Percentiles rank a stretch among this genome's conserved stretches.
Evolutionary conservation across 2,888 invertebrate species (phyloP).

Genomic region (Galeopsomyia nigrocyanea): DNA sequence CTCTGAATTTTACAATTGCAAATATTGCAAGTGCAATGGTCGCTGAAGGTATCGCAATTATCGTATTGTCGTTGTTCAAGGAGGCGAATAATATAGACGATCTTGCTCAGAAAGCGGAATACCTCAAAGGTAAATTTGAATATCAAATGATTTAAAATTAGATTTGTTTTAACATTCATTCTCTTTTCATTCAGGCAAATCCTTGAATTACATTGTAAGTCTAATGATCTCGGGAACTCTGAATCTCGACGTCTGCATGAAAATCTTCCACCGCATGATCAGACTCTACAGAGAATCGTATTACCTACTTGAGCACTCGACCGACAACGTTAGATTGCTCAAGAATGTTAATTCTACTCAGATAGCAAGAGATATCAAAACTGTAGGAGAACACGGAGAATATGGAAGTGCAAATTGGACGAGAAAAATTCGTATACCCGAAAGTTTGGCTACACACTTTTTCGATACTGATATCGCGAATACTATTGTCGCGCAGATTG

Average conservation of each 20-base stretch:
- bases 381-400: constrained; percentile 22
- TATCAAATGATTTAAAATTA: too few species aligned
- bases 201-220: constrained; percentile 41
- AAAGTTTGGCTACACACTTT: constrained; percentile 18
- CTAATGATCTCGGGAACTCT: constrained; percentile 32
- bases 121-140: constrained; percentile 32
- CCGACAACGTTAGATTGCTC: constrained; percentile 28
- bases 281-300: constrained; percentile 43
- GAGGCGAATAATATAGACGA: constrained; percentile 42
- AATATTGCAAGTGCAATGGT: constrained; percentile 41
- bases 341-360: constrained; percentile 42
- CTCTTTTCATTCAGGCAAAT: constrained; percentile 32
- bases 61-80: constrained; percentile 38
- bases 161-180: too few species aligned
- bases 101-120: constrained; percentile 33
- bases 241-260: constrained; percentile 31
- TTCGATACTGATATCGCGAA: constrained; percentile 32
- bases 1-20: constrained; percentile 37
- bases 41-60: constrained; percentile 31
- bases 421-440: constrained; percentile 29
- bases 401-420: neutral
- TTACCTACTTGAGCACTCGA: constrained; percentile 39
- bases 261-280: constrained; percentile 43
- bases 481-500: constrained; percentile 29
- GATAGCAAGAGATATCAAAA: constrained; percentile 30